A percentile compares a stretch with the other conserved stretches of the same genome.
Conservation (phyloP, 2,797 vertebrate species). For the Melopsittacus undulatus region DNA sequence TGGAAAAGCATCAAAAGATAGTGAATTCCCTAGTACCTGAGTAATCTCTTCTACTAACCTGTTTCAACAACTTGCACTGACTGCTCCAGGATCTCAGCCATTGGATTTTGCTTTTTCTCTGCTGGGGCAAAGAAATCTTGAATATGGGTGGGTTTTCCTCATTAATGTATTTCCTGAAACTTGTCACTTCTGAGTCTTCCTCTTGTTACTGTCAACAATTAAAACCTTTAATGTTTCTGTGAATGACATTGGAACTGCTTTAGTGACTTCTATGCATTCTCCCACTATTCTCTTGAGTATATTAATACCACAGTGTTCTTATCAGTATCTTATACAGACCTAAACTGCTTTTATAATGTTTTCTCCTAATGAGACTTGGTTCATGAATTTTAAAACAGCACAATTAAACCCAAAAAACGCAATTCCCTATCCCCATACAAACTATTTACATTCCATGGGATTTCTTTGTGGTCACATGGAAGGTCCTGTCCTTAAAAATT, state of each 20-base stretch:
- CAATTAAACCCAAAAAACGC: not conserved
- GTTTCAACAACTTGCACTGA: not conserved
- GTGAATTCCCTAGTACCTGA: not conserved
- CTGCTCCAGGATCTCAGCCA: not conserved
- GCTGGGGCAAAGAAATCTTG: not conserved
- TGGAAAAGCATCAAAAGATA: not conserved
- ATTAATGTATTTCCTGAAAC: not conserved
- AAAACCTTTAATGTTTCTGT: not conserved
- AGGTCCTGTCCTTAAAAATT: not conserved
- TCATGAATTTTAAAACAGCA: not conserved
- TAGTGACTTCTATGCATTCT: not conserved
- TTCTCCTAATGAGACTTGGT: not conserved
- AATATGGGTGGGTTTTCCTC: not conserved
- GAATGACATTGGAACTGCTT: not conserved
- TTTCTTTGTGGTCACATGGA: not conserved
- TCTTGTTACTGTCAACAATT: not conserved
- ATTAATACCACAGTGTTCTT: not conserved
- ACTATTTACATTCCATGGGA: not conserved
- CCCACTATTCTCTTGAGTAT: not conserved
- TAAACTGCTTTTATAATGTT: not conserved
- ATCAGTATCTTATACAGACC: not conserved
- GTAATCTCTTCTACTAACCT: not conserved
- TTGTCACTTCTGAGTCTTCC: not conserved
- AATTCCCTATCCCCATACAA: not conserved
- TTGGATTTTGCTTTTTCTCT: not conserved